Evolutionary conservation across 2,888 invertebrate species (phyloP).

Genomic region (Pterobdella sp.): DNA sequence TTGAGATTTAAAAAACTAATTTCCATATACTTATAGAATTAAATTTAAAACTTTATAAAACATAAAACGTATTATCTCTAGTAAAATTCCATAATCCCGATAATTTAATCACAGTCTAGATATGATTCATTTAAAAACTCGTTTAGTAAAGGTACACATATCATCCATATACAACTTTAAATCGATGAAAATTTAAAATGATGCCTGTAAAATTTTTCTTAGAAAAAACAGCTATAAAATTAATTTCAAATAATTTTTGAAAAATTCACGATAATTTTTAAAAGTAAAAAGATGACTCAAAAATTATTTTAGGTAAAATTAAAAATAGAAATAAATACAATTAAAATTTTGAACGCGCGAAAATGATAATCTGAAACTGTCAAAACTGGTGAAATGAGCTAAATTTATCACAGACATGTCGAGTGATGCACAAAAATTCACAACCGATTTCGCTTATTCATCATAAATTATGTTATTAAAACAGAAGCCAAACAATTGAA

Average conservation of each 20-base stretch:
- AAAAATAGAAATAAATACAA: neutral
- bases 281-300: neutral
- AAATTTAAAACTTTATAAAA: too few species aligned
- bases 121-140: slow-evolving; percentile 2
- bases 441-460: too few species aligned
- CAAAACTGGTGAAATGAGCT: slow-evolving; percentile 3
- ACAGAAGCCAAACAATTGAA: too few species aligned
- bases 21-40: too few species aligned
- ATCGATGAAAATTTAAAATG: neutral
- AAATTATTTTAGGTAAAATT: neutral
- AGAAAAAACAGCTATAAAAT: too few species aligned
- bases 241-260: too few species aligned
- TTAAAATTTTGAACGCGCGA: slow-evolving; percentile 10
- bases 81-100: neutral
- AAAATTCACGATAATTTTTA: neutral
- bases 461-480: too few species aligned
- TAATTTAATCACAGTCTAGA: slow-evolving; percentile 14
- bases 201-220: too few species aligned
- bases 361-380: neutral
- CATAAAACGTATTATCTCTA: too few species aligned
- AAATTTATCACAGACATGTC: slow-evolving; percentile 14
- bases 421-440: neutral
- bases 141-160: neutral
- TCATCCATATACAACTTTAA: neutral
- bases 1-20: too few species aligned